phyloP scores from a whole-genome alignment of 2,888 invertebrate species.

The Arenicola marina region DNA sequence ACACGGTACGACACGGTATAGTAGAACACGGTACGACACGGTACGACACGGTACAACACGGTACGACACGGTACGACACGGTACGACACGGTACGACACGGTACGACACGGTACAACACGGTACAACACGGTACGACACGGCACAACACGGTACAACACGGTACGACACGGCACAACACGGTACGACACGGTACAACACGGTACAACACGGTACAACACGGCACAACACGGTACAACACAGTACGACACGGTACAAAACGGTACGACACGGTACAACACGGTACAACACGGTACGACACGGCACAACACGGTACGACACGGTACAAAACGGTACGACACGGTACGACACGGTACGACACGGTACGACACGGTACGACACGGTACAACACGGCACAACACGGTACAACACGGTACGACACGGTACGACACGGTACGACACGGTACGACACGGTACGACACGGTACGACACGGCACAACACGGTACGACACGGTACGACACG shows the following conservation, averaged over 20 bases:
- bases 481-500: neutral
- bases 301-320: slow-evolving; percentile 1
- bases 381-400: neutral
- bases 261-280: slow-evolving; percentile 1
- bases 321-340: neutral
- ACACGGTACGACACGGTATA: neutral
- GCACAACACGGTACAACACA: slow-evolving; percentile 1
- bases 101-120: neutral
- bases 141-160: neutral
- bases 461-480: slow-evolving; percentile 1
- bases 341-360: slow-evolving; percentile 13
- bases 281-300: slow-evolving; percentile 1
- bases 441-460: slow-evolving; percentile 1
- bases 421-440: slow-evolving; percentile 3
- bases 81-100: neutral
- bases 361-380: slow-evolving; percentile 8
- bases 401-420: slow-evolving; percentile 1
- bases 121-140: neutral
- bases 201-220: slow-evolving; percentile 3
- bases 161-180: neutral
- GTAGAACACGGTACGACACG: neutral
- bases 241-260: neutral
- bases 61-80: neutral
- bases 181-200: neutral
- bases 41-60: neutral